Base-by-base conservation (phyloP, 2,888 invertebrate species). In the Nomada goodeniana region DNA sequence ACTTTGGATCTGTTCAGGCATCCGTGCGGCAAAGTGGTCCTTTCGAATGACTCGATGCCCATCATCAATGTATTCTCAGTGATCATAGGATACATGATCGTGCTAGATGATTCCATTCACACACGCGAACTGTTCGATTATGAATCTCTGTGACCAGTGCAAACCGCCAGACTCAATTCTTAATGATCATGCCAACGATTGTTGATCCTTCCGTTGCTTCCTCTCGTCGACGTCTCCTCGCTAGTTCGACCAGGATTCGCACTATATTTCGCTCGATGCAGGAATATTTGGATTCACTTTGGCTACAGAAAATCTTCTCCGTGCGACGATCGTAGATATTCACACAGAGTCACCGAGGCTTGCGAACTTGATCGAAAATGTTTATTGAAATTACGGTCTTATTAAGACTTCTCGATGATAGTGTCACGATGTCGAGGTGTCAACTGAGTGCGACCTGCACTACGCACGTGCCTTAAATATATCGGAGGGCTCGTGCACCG, bases 401-500 rank as follows among this genome's bases (percentile, higher is more conserved):
- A 7, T 13, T 18, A 23, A 23, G 36, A 4, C 42, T 9, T 4
- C 9, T 26, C 67, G 74, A 86, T 77, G 74, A 70, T 52, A 2
- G 9, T 23, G 59, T 42, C 50, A 61, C 55, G 68, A 50, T 57
- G 76, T 70, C 74, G 20, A 89, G 72, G 81, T 90, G 88, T 91
- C 84, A 89, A 92, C 91, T 92, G 89, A 86, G 63, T 83, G 65
- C 68, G 80, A 88, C 75, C 77, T 82, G 85, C 64, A 83, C 76
- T 52, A 79, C 67, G 89, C 90, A 87, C 85, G 87, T 86, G 86
- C 85, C 89, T 92, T 91, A 89, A 90, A 90, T 90, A 82, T 82
- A 81, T 87, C 84, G 64, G 82, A 74, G 81, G 79, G 85, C 77
- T 82, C 76, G 74, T 80, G 75, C 79, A 72, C 47, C 79, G 70